phyloP scores from a whole-genome alignment of 2,113 vertebrate species.

The Amblyornis subalaris region DNA sequence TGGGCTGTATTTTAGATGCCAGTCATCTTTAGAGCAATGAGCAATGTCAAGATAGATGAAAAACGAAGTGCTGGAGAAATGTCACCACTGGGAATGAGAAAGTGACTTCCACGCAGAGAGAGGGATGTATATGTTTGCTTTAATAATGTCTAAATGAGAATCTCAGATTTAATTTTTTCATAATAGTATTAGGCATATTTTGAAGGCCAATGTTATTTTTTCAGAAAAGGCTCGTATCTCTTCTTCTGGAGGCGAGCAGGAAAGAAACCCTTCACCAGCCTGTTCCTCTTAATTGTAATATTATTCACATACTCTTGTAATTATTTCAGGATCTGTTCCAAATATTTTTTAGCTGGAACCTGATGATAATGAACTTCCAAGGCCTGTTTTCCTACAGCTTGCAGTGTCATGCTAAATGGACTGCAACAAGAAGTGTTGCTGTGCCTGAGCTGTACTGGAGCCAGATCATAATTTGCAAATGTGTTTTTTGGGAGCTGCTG shows the following conservation, averaged over 20 bases:
- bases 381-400: constrained; percentile 2
- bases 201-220: not conserved
- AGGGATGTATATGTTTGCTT: constrained; percentile 35
- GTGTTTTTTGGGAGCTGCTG: constrained; percentile 29
- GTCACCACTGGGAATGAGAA: not conserved
- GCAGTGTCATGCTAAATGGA: constrained; percentile 1
- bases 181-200: not conserved
- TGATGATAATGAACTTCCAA: not conserved
- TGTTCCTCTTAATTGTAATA: not conserved
- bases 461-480: not conserved
- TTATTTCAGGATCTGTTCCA: constrained; percentile 48
- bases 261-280: not conserved
- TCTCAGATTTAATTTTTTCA: constrained; percentile 9
- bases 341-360: constrained; percentile 10
- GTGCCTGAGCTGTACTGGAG: not conserved
- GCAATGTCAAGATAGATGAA: constrained; percentile 45
- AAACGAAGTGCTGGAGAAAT: not conserved
- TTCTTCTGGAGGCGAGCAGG: not conserved
- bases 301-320: constrained; percentile 27
- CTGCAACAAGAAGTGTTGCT: not conserved
- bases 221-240: not conserved
- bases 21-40: constrained; percentile 42
- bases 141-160: constrained; percentile 41
- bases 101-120: not conserved
- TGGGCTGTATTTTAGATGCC: constrained; percentile 36